Conservation (phyloP, 2,113 vertebrate genomes). For the Dicaeum eximium region DNA sequence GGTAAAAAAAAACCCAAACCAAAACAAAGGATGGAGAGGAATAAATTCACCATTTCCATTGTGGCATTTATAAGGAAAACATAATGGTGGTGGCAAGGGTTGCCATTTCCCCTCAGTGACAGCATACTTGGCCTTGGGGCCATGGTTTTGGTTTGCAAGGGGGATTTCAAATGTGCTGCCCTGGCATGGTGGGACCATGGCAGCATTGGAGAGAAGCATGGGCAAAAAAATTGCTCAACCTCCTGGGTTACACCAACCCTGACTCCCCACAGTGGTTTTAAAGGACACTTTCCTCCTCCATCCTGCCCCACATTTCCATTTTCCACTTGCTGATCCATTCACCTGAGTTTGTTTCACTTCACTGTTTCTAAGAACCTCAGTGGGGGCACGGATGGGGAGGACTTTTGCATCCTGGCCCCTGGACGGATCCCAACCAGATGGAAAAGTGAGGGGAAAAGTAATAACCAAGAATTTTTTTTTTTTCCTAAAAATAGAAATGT, state of each 20-base stretch:
- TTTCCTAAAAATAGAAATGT: slow-evolving; percentile 6
- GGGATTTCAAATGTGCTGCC: not conserved
- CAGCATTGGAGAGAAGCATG: not conserved
- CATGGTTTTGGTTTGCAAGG: not conserved
- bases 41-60: slow-evolving; percentile 58
- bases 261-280: not conserved
- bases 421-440: slow-evolving; percentile 16
- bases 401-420: not conserved
- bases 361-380: not conserved
- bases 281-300: slow-evolving; percentile 13
- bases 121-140: not conserved
- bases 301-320: not conserved
- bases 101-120: slow-evolving; percentile 12
- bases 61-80: slow-evolving; percentile 39
- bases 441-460: slow-evolving; percentile 12
- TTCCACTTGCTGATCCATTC: not conserved
- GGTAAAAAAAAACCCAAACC: not conserved
- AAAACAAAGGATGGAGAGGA: slow-evolving; percentile 49
- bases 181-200: not conserved
- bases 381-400: not conserved
- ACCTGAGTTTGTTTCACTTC: slow-evolving; percentile 71
- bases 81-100: slow-evolving; percentile 42
- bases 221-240: not conserved
- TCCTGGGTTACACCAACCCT: not conserved
- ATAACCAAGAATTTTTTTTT: not conserved